Evolutionary conservation across 2,888 invertebrate species (phyloP).

Genomic region (Saturnia pavonia): DNA sequence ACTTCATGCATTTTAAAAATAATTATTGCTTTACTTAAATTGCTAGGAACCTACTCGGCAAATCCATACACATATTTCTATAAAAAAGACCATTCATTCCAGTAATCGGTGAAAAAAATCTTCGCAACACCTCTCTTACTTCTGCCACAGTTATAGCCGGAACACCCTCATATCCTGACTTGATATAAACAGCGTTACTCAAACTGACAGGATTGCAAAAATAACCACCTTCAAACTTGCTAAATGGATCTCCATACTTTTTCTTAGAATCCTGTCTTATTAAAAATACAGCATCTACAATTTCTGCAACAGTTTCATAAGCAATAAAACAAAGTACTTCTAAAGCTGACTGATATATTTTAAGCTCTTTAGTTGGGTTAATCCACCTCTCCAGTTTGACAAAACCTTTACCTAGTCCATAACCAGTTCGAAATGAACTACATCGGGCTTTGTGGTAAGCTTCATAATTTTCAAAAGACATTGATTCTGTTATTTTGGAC

Average conservation of each 20-base stretch:
- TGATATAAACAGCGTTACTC: conserved; percentile 78
- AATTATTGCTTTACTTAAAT: conserved; percentile 38
- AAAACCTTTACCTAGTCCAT: conserved; percentile 75
- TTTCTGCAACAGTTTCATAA: conserved; percentile 94
- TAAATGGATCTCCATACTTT: conserved; percentile 86
- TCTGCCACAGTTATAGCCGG: conserved; percentile 89
- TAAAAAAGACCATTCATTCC: conserved; percentile 80
- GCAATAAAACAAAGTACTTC: conserved; percentile 93
- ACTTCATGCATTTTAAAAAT: no score
- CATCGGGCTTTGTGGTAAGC: conserved; percentile 91
- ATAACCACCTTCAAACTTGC: conserved; percentile 84
- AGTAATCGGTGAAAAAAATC: conserved; percentile 84
- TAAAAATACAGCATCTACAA: conserved; percentile 91
- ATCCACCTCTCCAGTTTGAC: conserved; percentile 84
- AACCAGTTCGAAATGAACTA: conserved; percentile 84
- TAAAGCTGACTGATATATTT: conserved; percentile 83
- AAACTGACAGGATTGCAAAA: conserved; percentile 84
- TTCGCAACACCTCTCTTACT: conserved; percentile 90
- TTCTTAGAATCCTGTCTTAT: conserved; percentile 89
- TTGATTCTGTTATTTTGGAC: conserved; percentile 77
- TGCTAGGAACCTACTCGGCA: conserved; percentile 64
- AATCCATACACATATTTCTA: conserved; percentile 71
- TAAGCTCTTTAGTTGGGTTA: conserved; percentile 83
- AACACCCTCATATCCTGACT: conserved; percentile 84
- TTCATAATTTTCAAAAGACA: conserved; percentile 84